Evolutionary conservation across 2,113 vertebrate species (phyloP).

Genomic region (Lasiurus cinereus): DNA sequence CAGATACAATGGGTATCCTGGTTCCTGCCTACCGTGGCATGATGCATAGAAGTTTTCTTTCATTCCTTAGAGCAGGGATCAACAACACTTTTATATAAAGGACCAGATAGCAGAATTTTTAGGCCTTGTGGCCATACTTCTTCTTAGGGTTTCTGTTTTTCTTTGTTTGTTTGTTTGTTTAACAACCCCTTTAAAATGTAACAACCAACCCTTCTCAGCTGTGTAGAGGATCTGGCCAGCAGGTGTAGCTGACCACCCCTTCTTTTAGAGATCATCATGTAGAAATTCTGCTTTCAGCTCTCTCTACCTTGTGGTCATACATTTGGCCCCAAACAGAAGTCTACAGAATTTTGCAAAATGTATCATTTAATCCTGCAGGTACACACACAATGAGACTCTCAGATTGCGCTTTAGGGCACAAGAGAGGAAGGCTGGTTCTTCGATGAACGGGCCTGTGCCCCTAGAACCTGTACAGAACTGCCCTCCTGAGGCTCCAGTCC

Average conservation of each 20-base stretch:
- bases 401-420: neutral
- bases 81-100: neutral
- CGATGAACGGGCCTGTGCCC: neutral
- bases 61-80: neutral
- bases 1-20: fast-evolving
- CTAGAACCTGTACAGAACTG: neutral
- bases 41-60: neutral
- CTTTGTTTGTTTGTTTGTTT: neutral
- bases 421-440: neutral
- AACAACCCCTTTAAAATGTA: neutral
- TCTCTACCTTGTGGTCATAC: neutral
- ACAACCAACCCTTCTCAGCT: neutral
- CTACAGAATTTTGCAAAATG: neutral
- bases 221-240: neutral
- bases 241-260: neutral
- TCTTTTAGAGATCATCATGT: neutral
- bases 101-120: neutral
- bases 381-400: neutral
- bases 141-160: neutral
- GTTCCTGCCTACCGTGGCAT: too few species aligned
- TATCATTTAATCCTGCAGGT: neutral
- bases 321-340: neutral
- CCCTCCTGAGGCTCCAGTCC: neutral
- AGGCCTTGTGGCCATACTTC: neutral
- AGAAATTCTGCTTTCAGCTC: neutral